Base-by-base conservation (phyloP, 2,113 vertebrate species). In the Tor tambroides region DNA sequence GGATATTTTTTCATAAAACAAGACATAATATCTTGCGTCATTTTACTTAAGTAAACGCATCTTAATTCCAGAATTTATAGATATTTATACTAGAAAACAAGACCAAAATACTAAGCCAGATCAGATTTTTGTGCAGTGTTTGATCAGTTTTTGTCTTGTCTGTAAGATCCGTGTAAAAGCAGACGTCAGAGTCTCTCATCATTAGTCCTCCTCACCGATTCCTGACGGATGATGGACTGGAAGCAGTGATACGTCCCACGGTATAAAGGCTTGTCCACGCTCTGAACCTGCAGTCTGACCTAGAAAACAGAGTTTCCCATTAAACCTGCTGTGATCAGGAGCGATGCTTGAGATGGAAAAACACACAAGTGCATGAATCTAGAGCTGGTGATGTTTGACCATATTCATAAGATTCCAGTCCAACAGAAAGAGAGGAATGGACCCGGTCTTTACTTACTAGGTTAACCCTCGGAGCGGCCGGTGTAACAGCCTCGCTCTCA, bases 211-310 rank as follows among this genome's bases (percentile, higher is more conserved):
- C 98, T 93, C 93, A 99, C 98, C 41, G 97, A 95, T 92, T 99
- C 98, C 89, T 99, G 97, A 12, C 93, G 95, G 90, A 99, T 86
- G 91, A 99, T 99, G 79, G 98, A 96, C 93, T 96, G 96, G 94
- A 99, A 99, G 91, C 98, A 99, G 92, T 99, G 98, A 75, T 94
- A 84, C 7, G 98, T 99, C 85, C 98, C 98, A 7, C 95, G 96
- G 91, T 99, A 99, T 59, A 97, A 95, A 61, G 97, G 97, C 91
- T 96, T 98, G 81, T 96, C 95, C 26, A 91, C 82, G 89, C 89
- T 96, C 94, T 99, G 98, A 61, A 99, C 97, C 95, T 99, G 98
- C 2, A 99, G 96, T 54, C 98, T 95, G 21, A 99, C 98, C 98
- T 99, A 35, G 93, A 80, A 51, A 54, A 85, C 1, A 30, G 2